Percentiles rank a stretch among this genome's conserved stretches.
These are phyloP conservation scores for Dipodomys spectabilis DNA, from an alignment of 2,113 vertebrate genomes.

Conservation along the genomic window DNA sequence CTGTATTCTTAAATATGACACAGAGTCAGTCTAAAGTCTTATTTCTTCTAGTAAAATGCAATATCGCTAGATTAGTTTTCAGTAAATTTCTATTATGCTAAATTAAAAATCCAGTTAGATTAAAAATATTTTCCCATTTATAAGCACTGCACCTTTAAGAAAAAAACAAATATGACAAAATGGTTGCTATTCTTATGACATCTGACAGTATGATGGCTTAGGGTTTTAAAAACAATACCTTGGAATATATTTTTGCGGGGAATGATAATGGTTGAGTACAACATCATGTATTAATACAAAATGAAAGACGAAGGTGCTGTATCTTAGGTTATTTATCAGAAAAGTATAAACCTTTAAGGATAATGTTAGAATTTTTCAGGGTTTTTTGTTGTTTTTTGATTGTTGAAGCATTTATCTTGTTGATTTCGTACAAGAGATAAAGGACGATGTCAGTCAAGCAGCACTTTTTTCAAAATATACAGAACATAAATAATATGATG, in stretches of 20 bases:
- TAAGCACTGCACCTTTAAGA: constrained; percentile 86
- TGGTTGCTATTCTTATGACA: constrained; percentile 83
- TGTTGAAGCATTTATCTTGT: constrained; percentile 88
- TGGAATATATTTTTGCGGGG: constrained; percentile 86
- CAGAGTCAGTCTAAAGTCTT: constrained; percentile 85
- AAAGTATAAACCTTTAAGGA: constrained; percentile 87
- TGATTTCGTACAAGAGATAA: constrained; percentile 87
- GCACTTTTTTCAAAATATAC: constrained; percentile 90
- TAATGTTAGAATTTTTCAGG: constrained; percentile 85
- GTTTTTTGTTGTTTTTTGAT: constrained; percentile 79
- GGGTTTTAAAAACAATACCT: constrained; percentile 84
- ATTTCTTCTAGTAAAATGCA: constrained; percentile 85
- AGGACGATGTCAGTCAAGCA: constrained; percentile 89
- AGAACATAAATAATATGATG: constrained; percentile 91
- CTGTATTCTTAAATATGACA: constrained; percentile 86
- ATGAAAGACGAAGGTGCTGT: constrained; percentile 87
- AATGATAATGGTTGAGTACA: constrained; percentile 84
- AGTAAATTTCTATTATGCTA: constrained; percentile 82
- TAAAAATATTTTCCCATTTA: constrained; percentile 81
- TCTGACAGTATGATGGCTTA: constrained; percentile 86
- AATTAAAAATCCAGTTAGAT: constrained; percentile 79
- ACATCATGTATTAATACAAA: constrained; percentile 85
- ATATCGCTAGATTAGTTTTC: constrained; percentile 83
- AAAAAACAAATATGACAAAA: constrained; percentile 81
- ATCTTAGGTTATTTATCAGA: constrained; percentile 89